Evolutionary conservation across 2,797 vertebrate genomes (phyloP).

Genomic region (Pangasius krempfi): DNA sequence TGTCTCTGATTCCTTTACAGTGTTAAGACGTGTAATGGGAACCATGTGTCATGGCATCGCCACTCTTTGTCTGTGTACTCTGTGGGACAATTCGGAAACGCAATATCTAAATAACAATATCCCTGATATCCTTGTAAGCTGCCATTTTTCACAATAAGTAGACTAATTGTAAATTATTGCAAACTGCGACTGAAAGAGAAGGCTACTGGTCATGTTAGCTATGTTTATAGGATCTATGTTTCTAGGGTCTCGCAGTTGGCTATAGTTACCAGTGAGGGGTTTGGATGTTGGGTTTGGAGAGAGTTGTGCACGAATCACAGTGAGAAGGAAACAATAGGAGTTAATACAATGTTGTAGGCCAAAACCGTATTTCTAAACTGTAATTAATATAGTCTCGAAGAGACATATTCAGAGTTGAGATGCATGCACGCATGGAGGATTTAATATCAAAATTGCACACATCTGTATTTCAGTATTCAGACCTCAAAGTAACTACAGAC

Average conservation of each 20-base stretch:
- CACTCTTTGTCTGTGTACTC: not conserved
- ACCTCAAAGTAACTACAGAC: not conserved
- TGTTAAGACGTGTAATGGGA: no score
- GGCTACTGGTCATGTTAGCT: not conserved
- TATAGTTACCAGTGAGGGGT: not conserved
- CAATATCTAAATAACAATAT: not conserved
- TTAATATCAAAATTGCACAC: not conserved
- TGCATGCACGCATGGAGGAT: not conserved
- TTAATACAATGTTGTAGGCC: not conserved
- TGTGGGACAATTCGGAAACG: not conserved
- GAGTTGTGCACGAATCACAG: no score
- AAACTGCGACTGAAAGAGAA: not conserved
- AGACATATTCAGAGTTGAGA: not conserved
- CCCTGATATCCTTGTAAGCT: not conserved
- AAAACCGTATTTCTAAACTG: not conserved
- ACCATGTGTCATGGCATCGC: not conserved
- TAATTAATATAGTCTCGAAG: not conserved
- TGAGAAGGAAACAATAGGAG: not conserved
- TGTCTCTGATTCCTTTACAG: not conserved
- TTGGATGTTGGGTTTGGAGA: not conserved
- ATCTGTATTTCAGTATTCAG: not conserved
- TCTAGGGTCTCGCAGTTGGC: not conserved
- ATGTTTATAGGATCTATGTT: not conserved
- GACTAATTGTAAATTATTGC: not conserved
- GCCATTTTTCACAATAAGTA: not conserved